Conservation (phyloP, 2,113 vertebrate genomes). For the Paedocypris sp. region DNA sequence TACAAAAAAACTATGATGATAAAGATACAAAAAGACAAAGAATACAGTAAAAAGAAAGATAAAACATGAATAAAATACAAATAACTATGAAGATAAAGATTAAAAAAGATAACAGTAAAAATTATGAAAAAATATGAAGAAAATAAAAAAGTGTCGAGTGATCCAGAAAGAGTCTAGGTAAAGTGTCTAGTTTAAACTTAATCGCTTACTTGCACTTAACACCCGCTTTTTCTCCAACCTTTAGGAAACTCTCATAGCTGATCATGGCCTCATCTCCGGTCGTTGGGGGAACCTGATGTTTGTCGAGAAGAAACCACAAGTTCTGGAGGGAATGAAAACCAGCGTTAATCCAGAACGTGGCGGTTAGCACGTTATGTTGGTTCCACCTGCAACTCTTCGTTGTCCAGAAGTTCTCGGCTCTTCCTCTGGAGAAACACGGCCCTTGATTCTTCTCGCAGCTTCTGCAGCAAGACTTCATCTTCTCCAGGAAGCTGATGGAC, state of each 20-base stretch:
- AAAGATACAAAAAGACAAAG: too few relatives aligned
- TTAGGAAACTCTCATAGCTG: slow-evolving; percentile 86
- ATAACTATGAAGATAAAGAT: too few relatives aligned
- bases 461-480: slow-evolving; percentile 91
- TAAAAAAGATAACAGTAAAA: too few relatives aligned
- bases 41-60: too few relatives aligned
- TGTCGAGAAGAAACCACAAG: slow-evolving; percentile 93
- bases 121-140: too few relatives aligned
- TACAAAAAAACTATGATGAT: too few relatives aligned
- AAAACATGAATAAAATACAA: too few relatives aligned
- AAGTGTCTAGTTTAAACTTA: not conserved
- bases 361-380: too few relatives aligned
- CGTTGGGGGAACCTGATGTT: slow-evolving; percentile 89
- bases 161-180: too few relatives aligned
- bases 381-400: slow-evolving; percentile 97
- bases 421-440: slow-evolving; percentile 96
- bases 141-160: too few relatives aligned
- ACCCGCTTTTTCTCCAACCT: slow-evolving; percentile 86
- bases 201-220: slow-evolving; percentile 82
- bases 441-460: slow-evolving; percentile 92
- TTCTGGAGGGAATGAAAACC: slow-evolving; percentile 66
- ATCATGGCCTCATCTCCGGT: slow-evolving; percentile 94
- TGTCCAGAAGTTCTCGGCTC: slow-evolving; percentile 90
- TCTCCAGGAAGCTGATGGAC: slow-evolving; percentile 80
- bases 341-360: too few relatives aligned